These are phyloP conservation scores for Crossaster papposus DNA, from an alignment of 53 echinoderm and acorn worm species.

Conservation along the genomic window DNA sequence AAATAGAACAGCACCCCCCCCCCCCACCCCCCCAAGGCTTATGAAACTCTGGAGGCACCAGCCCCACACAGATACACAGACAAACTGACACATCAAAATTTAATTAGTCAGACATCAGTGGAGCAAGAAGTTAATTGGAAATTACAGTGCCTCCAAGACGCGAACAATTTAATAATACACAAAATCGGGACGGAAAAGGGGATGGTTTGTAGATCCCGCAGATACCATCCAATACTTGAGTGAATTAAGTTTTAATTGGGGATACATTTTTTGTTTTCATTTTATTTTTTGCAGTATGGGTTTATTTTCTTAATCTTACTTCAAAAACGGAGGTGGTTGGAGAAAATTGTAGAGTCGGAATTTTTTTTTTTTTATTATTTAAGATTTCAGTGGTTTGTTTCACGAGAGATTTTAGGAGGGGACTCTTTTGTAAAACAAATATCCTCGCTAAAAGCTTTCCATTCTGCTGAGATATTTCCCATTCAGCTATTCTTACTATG, in stretches of 20 bases:
- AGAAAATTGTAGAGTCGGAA: neutral
- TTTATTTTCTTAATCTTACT: slow-evolving; percentile 18
- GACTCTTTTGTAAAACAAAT: too few species aligned
- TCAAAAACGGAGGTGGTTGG: neutral
- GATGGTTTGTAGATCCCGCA: slow-evolving; percentile 13
- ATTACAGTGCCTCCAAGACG: slow-evolving; percentile 30
- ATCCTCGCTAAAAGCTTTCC: too few species aligned
- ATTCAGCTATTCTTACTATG: too few species aligned
- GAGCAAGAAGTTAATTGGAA: slow-evolving; percentile 55
- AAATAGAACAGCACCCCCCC: neutral
- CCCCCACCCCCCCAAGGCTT: neutral
- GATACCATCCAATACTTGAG: slow-evolving; percentile 1
- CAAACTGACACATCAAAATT: slow-evolving; percentile 62
- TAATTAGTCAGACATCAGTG: slow-evolving; percentile 61
- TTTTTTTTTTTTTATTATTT: neutral
- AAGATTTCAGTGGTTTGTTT: neutral
- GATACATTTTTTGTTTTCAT: neutral
- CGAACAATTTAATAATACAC: slow-evolving; percentile 44
- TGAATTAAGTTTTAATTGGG: slow-evolving; percentile 10
- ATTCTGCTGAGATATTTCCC: too few species aligned
- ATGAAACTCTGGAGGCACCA: neutral
- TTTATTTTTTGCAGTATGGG: neutral
- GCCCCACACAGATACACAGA: neutral
- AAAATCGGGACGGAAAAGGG: neutral
- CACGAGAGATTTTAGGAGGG: neutral